Percentiles rank a stretch among this genome's conserved stretches.
Conservation (phyloP, 2,888 invertebrate genomes). For the Polymixis flavicincta region DNA sequence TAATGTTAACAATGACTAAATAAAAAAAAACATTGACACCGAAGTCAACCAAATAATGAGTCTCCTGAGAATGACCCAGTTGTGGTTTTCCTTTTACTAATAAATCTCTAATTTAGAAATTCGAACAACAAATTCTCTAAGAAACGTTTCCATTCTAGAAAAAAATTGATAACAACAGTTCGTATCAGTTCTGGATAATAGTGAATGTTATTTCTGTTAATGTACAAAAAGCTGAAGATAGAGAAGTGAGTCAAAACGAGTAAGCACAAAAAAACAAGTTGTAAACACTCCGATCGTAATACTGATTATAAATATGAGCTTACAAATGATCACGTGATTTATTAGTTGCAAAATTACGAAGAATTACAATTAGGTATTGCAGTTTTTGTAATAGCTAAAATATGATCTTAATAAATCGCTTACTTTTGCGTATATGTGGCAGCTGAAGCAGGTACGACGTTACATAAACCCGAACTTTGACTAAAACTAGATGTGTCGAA, state of each 20-base stretch:
- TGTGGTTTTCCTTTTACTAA: background rate
- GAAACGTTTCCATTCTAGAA: background rate
- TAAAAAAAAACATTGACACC: too few species aligned
- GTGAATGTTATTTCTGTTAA: background rate
- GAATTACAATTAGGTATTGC: background rate
- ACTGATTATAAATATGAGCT: background rate
- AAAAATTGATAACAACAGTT: background rate
- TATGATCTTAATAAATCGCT: background rate
- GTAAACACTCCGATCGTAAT: background rate
- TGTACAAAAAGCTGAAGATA: background rate
- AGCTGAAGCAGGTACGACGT: background rate
- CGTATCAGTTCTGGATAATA: background rate
- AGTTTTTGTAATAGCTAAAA: background rate
- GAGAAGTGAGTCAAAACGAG: background rate
- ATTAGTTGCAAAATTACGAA: background rate
- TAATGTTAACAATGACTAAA: too few species aligned
- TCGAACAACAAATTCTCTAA: too few species aligned
- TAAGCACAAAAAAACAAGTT: background rate
- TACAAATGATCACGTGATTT: background rate
- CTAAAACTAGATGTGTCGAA: background rate
- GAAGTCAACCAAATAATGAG: too few species aligned
- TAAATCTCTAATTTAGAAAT: background rate
- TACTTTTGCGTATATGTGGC: background rate
- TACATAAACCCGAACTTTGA: background rate
- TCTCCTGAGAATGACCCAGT: too few species aligned